Base-by-base conservation (phyloP, 1,140 invertebrate genomes). In the Brachionus plicatilis region DNA sequence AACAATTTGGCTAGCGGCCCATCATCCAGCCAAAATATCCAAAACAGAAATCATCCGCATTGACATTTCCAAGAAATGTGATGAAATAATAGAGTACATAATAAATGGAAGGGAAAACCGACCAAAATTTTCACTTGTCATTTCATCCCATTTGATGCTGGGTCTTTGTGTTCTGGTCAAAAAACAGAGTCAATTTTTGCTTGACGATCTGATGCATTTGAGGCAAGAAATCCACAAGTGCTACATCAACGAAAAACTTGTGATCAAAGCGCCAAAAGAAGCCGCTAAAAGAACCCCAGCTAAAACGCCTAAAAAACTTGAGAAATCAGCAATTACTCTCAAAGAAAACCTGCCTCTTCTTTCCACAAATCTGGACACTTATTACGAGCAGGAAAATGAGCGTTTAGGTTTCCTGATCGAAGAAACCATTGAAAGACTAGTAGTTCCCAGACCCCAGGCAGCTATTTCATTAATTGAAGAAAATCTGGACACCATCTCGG, bases 91-190 rank as follows among this genome's bases (percentile, higher is more conserved):
- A 20, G 78, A 82, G n/a, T 65, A 60, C 20, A 17, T 82, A 17
- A n/a, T 60, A 33, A 82, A 82, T 45, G 78, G 50, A 8, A 33
- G 8, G 9, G n/a, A 56, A 60, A 60, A 60, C 33, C 11, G 53
- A 20, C 60, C 78, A 45, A 43, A 24, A 41, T 43, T 82, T 82
- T 82, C 78, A 9, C 24, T 82, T 41, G n/a, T 82, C 8, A 20
- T 82, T 12, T 82, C 53, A 20, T 82, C 78, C n/a, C 78, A 82
- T 60, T 24, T 82, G 24, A 82, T 82, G 78, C 33, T 41, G 5
- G 78, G 78, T 12, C 78, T 82, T 11, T 65, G 53, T 17, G 53
- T 82, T 20, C n/a, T 82, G 17, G n/a, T 60, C 8, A 82, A 82
- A 60, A 60, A 68, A 12, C 33, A 82, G 45, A 82, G 7, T 43